Conservation (phyloP, 2,888 invertebrate genomes). For the Copidosoma aretas region DNA sequence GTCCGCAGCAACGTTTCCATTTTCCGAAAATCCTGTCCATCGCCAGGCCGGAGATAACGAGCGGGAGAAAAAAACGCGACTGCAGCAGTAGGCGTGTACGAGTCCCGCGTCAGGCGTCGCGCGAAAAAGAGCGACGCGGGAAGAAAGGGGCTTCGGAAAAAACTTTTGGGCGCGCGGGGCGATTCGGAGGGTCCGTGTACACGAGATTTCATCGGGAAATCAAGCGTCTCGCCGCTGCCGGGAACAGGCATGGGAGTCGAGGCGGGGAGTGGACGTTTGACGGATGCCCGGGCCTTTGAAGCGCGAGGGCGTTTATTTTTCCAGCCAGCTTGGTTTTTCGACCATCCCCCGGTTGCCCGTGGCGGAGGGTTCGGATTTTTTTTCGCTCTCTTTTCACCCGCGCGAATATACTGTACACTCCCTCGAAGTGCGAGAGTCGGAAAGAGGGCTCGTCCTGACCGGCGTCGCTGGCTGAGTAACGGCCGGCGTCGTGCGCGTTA, state of each 20-base stretch:
- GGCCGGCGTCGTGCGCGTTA: constrained; percentile 24
- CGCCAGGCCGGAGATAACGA: too few relatives aligned
- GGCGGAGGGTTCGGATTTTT: constrained; percentile 7
- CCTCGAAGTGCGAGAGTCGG: too few relatives aligned
- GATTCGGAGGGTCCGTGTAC: too few relatives aligned
- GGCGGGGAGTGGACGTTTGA: background rate
- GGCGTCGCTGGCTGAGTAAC: constrained; percentile 5
- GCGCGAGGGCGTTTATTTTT: background rate
- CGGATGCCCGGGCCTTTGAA: background rate
- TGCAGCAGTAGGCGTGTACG: background rate
- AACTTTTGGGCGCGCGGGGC: too few relatives aligned
- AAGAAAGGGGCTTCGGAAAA: background rate
- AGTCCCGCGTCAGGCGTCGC: background rate
- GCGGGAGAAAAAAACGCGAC: background rate
- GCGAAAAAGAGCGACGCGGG: background rate
- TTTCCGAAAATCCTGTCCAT: too few relatives aligned
- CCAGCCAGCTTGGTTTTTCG: constrained; percentile 28
- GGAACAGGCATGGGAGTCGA: background rate
- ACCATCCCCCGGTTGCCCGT: background rate
- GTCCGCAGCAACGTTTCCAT: too few relatives aligned
- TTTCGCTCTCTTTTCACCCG: constrained; percentile 12
- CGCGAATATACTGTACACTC: background rate
- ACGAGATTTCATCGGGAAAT: constrained; percentile 28
- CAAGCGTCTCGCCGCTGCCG: constrained; percentile 21
- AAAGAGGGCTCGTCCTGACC: too few relatives aligned